phyloP scores from a whole-genome alignment of 1,140 invertebrate species.

The Lepidurus apus region DNA sequence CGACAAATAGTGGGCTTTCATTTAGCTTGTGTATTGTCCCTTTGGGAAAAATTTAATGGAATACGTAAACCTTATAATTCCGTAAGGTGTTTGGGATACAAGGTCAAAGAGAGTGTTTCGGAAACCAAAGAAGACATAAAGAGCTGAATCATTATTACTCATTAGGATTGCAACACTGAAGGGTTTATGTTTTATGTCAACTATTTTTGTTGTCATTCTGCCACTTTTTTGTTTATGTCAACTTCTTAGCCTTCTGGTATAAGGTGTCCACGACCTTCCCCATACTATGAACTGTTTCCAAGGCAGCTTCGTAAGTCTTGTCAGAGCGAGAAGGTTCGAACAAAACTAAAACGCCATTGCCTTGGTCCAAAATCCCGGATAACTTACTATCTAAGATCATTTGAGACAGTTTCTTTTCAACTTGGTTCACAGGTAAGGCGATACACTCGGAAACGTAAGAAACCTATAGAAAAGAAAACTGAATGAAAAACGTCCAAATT shows the following conservation, averaged over 20 bases:
- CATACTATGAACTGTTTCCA: slow-evolving; percentile 97
- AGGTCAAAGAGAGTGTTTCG: neutral
- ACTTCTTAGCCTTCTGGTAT: slow-evolving; percentile 96
- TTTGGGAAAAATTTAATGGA: slow-evolving; percentile 1
- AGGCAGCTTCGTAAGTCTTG: slow-evolving; percentile 92
- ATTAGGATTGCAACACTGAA: neutral
- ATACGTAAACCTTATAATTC: neutral
- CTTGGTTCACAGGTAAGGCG: slow-evolving; percentile 78
- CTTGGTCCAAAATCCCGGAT: slow-evolving; percentile 94
- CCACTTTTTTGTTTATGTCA: slow-evolving; percentile 62
- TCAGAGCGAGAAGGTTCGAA: slow-evolving; percentile 93
- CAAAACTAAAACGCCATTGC: slow-evolving; percentile 92
- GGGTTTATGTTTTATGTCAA: too few relatives aligned
- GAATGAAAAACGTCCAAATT: slow-evolving; percentile 1
- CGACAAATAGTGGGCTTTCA: neutral
- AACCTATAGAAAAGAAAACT: slow-evolving; percentile 51
- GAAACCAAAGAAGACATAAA: neutral
- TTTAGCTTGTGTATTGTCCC: slow-evolving; percentile 1
- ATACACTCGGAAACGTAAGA: slow-evolving; percentile 77
- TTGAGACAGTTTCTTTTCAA: slow-evolving; percentile 98
- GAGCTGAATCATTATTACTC: neutral
- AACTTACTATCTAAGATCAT: slow-evolving; percentile 99
- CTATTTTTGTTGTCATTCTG: too few relatives aligned
- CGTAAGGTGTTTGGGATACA: neutral
- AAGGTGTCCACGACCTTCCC: slow-evolving; percentile 97